Evolutionary conservation across 2,888 invertebrate species (phyloP).

Genomic region (Ophonus ardosiacus): DNA sequence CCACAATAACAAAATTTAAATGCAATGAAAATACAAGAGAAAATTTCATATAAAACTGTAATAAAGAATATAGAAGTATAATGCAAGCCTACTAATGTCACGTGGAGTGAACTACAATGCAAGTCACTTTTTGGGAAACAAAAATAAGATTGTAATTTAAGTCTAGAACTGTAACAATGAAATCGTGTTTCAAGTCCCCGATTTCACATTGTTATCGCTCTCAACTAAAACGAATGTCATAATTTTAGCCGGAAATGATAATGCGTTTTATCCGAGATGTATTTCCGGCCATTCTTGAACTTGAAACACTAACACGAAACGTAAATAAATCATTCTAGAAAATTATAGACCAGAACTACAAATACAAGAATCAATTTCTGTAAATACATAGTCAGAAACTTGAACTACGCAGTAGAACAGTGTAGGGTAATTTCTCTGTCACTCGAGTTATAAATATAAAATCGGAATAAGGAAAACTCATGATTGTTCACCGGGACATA

Average conservation of each 20-base stretch:
- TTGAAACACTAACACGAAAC: conserved; percentile 31
- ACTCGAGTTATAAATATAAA: conserved; percentile 12
- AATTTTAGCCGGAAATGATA: conserved; percentile 37
- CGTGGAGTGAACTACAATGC: neutral
- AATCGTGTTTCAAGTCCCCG: neutral
- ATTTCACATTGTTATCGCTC: conserved; percentile 20
- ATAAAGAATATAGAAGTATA: neutral
- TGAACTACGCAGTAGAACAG: conserved; percentile 18
- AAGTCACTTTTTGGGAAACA: neutral
- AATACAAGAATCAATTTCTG: conserved; percentile 23
- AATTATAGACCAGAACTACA: neutral
- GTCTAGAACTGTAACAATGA: neutral
- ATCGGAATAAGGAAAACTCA: neutral
- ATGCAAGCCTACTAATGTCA: neutral
- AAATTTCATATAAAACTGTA: neutral
- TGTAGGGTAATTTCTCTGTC: conserved; percentile 14
- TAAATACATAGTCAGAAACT: neutral
- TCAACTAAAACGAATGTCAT: conserved; percentile 19
- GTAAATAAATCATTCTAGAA: conserved; percentile 15
- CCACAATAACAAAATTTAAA: no score
- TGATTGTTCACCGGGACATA: neutral
- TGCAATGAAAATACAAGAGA: no score
- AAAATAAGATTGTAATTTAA: neutral
- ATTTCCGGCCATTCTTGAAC: conserved; percentile 27
- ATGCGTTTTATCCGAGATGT: conserved; percentile 34